Evolutionary conservation across 2,888 invertebrate species (phyloP), one percentile per base, ranked within the genome.

Genomic region (Myopa testacea): DNA sequence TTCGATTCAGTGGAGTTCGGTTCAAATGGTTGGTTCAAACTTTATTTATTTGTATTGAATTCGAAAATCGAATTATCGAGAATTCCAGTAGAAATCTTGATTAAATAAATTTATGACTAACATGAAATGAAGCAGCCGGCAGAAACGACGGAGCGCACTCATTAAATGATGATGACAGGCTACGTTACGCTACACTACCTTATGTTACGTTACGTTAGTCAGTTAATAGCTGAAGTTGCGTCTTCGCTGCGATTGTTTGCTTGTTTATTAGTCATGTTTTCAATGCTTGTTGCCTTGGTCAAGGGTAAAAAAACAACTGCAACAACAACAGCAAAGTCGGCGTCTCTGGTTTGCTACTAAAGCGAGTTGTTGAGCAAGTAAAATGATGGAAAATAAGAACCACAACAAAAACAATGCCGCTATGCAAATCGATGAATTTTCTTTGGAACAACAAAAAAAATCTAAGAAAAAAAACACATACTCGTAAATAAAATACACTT

Each of bases 11-110:
- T 38, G 34, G 3, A 5, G 2, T 62, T 62, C 62, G 19, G 34
- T 38, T 55, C n/a, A 12, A 45, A 26, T 26, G 26, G 45, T 45
- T 45, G 1, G 7, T 45, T 45, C 45, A 1, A 10, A 26, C 26
- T 2, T 26, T 50, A 50, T 50, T 50, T 14, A 50, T 34, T 37
- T 4, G 5, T 37, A 37, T 67, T 40, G n/a, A 67, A n/a, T 37
- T 60, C 7, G 55, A 70, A 70, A 16, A 71, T 58, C 5, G 10
- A 71, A 65, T 45, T 45, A 50, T 63, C 45, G 50, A 52, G 50
- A 74, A 68, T 75, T 75, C 69, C 16, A 68, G n/a, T 38, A 45
- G 45, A 60, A 69, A 75, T 75, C 75, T 75, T 68, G 75, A 75
- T 75, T 45, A 60, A 45, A 45, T 12, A 69, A 52, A 75, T 75